phyloP scores from a whole-genome alignment of 2,113 vertebrate species.

The Serilophus lunatus region DNA sequence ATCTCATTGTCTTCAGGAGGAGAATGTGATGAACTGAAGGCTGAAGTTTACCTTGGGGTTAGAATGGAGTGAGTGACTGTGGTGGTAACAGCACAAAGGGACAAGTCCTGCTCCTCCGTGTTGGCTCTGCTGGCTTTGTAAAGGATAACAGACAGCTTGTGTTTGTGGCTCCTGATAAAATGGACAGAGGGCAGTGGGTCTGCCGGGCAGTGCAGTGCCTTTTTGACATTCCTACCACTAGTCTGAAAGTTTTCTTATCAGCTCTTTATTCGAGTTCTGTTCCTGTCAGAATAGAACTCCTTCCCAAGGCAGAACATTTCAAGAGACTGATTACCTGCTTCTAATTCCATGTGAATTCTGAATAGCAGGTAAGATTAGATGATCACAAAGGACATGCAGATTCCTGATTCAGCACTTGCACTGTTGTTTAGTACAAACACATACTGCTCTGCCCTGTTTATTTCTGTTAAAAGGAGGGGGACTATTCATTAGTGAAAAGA shows the following conservation, averaged over 20 bases:
- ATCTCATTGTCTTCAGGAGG: background rate
- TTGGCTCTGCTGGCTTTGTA: background rate
- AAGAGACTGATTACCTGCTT: background rate
- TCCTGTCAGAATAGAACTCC: background rate
- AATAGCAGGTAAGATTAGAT: slow-evolving; percentile 43
- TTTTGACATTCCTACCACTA: background rate
- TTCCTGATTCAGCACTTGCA: background rate
- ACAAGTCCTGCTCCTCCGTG: background rate
- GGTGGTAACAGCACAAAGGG: background rate
- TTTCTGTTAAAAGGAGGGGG: background rate
- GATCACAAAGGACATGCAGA: slow-evolving; percentile 21
- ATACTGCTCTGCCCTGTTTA: background rate
- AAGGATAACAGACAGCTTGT: background rate
- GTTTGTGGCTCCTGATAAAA: background rate
- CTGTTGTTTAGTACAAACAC: slow-evolving; percentile 9
- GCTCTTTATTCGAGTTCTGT: background rate
- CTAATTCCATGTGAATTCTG: background rate
- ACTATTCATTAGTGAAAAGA: slow-evolving; percentile 53
- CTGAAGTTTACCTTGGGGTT: background rate
- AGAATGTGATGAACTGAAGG: background rate
- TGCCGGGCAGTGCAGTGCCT: background rate
- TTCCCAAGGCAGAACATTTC: background rate
- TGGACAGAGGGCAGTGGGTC: background rate
- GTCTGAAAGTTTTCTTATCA: background rate
- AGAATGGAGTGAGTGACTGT: background rate